phyloP scores from a whole-genome alignment of 2,797 vertebrate species.

The Austrolebias charrua region DNA sequence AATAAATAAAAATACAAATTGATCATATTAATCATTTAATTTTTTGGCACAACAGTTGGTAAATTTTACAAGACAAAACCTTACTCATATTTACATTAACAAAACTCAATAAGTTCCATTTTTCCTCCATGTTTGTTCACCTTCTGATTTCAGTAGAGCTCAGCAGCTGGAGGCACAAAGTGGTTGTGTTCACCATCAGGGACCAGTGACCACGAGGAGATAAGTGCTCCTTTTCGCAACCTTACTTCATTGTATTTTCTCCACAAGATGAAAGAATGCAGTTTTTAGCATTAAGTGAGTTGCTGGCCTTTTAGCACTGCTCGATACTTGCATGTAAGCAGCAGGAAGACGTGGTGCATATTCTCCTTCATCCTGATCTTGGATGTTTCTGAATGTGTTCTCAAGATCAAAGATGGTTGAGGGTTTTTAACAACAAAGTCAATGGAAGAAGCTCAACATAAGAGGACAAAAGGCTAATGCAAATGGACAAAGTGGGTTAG shows the following conservation, averaged over 20 bases:
- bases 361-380: conserved; percentile 42
- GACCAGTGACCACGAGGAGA: conserved; percentile 58
- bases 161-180: neutral
- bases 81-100: too few relatives aligned
- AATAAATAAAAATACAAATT: too few relatives aligned
- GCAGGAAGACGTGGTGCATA: conserved; percentile 42
- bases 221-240: conserved; percentile 50
- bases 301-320: conserved; percentile 46
- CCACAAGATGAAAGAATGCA: conserved; percentile 59
- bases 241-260: conserved; percentile 22
- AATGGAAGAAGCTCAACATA: conserved; percentile 22
- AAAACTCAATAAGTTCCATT: neutral
- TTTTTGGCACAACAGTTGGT: too few relatives aligned
- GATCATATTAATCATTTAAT: too few relatives aligned
- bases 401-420: conserved; percentile 32
- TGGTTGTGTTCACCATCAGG: conserved; percentile 52
- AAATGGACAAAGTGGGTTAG: neutral
- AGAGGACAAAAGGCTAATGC: neutral
- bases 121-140: conserved; percentile 4
- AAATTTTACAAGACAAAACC: too few relatives aligned
- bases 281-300: conserved; percentile 58
- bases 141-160: conserved; percentile 25
- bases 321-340: conserved; percentile 43
- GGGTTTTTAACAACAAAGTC: conserved; percentile 33
- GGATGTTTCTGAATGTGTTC: conserved; percentile 45